Base-by-base conservation (phyloP, 2,113 vertebrate genomes). In the Ochotona princeps region DNA sequence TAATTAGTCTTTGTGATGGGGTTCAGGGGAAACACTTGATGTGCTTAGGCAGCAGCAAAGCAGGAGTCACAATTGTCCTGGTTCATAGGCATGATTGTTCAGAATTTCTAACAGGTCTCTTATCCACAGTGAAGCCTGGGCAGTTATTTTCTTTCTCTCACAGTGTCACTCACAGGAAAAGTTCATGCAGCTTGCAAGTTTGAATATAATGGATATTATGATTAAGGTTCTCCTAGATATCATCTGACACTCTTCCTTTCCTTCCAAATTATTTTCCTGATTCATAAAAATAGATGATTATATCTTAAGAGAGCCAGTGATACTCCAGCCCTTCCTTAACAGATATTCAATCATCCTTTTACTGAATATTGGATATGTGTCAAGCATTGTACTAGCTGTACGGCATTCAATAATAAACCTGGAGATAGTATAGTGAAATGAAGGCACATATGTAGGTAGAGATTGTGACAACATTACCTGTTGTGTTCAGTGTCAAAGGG, bases 151-250 rank as follows among this genome's bases (percentile, higher is more conserved):
- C 35, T 32, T 21, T 66, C 49, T 74, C 38, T n/a, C 28, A 38
- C 73, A 47, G 57, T 35, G 28, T 28, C 38, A n/a, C 18, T 47
- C 79, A n/a, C 8, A 54, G 54, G 63, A 78, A 38, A 73, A 0
- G 17, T 14, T 30, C 63, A 2, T 0, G 0, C 5, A 1, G 25
- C 25, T 54, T n/a, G n/a, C 38, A 4, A 2, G 1, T 35, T 35
- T 81, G 5, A 28, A 17, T 17, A 2, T 6, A 17, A 6, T 7
- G 1, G 5, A 7, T 8, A 14, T 49, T 21, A 3, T 18, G 35
- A 26, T 26, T 49, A 30, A 72, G 14, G 9, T 5, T 60, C 66
- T 74, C 60, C 15, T n/a, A 38, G 10, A 30, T 28, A 44, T 44
- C 35, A 14, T 10, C 25, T 23, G 14, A 32, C 32, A 14, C 49